phyloP scores from a whole-genome alignment of 1,140 invertebrate species.

The Rhagoletis pomonella region DNA sequence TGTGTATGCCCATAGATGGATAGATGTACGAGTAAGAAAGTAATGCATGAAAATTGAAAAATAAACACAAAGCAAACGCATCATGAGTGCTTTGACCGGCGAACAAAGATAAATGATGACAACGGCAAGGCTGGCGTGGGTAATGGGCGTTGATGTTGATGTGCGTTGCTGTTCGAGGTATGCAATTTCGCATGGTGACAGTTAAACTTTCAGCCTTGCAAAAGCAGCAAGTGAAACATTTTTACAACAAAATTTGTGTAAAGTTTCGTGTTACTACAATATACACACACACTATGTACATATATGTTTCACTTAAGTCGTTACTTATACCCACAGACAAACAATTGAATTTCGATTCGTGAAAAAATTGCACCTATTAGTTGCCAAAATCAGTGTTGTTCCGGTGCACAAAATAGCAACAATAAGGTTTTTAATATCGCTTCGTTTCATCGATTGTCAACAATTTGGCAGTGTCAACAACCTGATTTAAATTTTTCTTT shows the following conservation, averaged over 20 bases:
- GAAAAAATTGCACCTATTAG: background rate
- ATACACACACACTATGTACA: too few species aligned
- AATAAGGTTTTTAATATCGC: background rate
- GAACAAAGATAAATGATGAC: slow-evolving; percentile 7
- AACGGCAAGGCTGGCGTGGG: background rate
- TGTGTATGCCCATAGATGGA: background rate
- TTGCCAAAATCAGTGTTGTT: background rate
- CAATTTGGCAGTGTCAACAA: background rate
- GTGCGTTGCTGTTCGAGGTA: background rate
- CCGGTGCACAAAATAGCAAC: background rate
- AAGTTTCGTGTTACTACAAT: too few species aligned
- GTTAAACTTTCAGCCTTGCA: background rate
- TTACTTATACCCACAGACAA: background rate
- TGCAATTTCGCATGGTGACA: background rate
- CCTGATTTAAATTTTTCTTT: background rate
- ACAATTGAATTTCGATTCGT: background rate
- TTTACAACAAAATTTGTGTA: too few species aligned
- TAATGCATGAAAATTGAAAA: background rate
- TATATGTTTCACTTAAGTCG: too few species aligned
- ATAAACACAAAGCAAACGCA: background rate
- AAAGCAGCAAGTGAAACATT: background rate
- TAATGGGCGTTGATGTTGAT: background rate
- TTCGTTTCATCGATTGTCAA: background rate
- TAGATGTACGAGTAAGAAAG: background rate
- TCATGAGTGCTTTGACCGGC: background rate